Evolutionary conservation across 2,888 invertebrate genomes (phyloP).

Genomic region (Chromoteleia sp.): DNA sequence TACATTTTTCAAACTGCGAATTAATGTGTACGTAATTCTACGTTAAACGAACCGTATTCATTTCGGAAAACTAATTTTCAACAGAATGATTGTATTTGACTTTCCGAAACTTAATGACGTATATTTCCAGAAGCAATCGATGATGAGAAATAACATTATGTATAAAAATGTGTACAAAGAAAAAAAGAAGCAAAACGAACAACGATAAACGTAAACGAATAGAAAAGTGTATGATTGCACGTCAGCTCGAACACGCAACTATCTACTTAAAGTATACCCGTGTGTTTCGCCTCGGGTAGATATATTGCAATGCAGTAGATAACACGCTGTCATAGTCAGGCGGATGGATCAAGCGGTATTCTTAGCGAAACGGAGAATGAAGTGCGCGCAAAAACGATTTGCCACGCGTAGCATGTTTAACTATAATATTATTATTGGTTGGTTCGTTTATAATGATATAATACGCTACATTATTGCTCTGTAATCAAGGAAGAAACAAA

Average conservation of each 20-base stretch:
- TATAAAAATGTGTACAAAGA: too few relatives aligned
- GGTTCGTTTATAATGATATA: neutral
- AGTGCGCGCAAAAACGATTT: slow-evolving; percentile 7
- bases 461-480: neutral
- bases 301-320: slow-evolving; percentile 33
- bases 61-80: too few relatives aligned
- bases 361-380: slow-evolving; percentile 3
- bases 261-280: slow-evolving; percentile 42
- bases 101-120: too few relatives aligned
- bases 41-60: too few relatives aligned
- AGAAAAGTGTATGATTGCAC: slow-evolving; percentile 27
- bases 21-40: too few relatives aligned
- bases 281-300: slow-evolving; percentile 8
- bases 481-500: too few relatives aligned
- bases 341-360: slow-evolving; percentile 13
- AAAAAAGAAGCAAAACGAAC: slow-evolving; percentile 5
- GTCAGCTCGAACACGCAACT: slow-evolving; percentile 37
- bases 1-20: too few relatives aligned
- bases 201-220: slow-evolving; percentile 13
- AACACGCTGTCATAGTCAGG: slow-evolving; percentile 43
- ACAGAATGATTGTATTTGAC: too few relatives aligned
- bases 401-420: slow-evolving; percentile 8
- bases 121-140: too few relatives aligned
- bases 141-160: too few relatives aligned
- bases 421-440: slow-evolving; percentile 5